Evolutionary conservation across 92 coral and sea anemone species (phyloP).

Genomic region (Parazoanthus swiftii): DNA sequence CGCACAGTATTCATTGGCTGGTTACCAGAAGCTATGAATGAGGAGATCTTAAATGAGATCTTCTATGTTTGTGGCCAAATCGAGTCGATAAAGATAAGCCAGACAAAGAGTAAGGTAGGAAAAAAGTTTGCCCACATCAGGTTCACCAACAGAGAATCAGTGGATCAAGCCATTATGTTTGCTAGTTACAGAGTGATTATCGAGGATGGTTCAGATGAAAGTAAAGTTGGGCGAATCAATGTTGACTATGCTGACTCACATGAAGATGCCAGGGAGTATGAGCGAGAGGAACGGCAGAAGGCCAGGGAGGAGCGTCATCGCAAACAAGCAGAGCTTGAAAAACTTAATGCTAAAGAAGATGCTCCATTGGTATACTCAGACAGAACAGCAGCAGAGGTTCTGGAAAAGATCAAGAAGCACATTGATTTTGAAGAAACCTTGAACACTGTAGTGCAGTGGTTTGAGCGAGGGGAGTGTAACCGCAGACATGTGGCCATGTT

Average conservation of each 20-base stretch:
- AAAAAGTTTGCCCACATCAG: conserved; percentile 63
- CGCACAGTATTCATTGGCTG: conserved; percentile 69
- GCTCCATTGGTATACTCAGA: conserved; percentile 25
- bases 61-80: conserved; percentile 71
- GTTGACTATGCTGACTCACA: conserved; percentile 66
- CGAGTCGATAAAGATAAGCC: conserved; percentile 53
- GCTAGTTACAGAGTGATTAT: conserved; percentile 67
- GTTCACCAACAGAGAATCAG: conserved; percentile 56
- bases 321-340: conserved; percentile 22
- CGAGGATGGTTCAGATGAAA: conserved; percentile 52
- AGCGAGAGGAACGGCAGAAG: conserved; percentile 39
- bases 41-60: conserved; percentile 64
- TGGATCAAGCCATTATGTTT: conserved; percentile 69
- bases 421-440: conserved; percentile 50
- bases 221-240: conserved; percentile 59
- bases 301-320: conserved; percentile 63
- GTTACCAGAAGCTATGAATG: conserved; percentile 61
- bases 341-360: conserved; percentile 31
- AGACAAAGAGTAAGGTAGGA: conserved; percentile 40
- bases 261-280: conserved; percentile 51
- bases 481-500: conserved; percentile 68
- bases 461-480: conserved; percentile 80
- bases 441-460: conserved; percentile 67
- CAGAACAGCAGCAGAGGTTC: conserved; percentile 49
- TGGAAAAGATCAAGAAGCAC: conserved; percentile 58